These are phyloP conservation scores for Ramphastos sulfuratus DNA, from an alignment of 2,113 vertebrate genomes.

Conservation along the genomic window DNA sequence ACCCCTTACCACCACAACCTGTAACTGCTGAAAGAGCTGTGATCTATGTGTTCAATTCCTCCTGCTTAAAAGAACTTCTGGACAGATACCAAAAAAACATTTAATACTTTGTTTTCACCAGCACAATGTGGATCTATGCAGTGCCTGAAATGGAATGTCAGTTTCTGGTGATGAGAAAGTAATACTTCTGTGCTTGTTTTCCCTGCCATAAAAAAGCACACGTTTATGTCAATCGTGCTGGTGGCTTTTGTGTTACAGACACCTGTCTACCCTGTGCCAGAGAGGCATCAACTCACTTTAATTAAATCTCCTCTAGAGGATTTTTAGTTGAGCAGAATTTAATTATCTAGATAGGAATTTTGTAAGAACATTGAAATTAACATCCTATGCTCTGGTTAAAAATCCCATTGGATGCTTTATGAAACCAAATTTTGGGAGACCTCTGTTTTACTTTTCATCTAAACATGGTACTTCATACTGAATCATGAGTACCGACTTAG, in stretches of 20 bases:
- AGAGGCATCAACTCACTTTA: conserved; percentile 35
- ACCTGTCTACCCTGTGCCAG: conserved; percentile 24
- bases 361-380: conserved; percentile 20
- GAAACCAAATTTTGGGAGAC: conserved; percentile 19
- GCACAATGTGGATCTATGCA: not conserved
- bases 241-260: conserved; percentile 38
- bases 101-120: not conserved
- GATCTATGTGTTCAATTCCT: not conserved
- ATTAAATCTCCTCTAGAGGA: conserved; percentile 51
- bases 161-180: not conserved
- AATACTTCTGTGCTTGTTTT: not conserved
- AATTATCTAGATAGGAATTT: conserved; percentile 51
- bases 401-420: conserved; percentile 4
- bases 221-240: not conserved
- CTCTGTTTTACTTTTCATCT: conserved; percentile 3
- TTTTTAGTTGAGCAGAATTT: conserved; percentile 20
- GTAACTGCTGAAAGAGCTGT: not conserved
- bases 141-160: not conserved
- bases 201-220: not conserved
- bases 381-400: conserved; percentile 15
- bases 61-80: not conserved
- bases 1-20: too few relatives aligned
- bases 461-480: not conserved
- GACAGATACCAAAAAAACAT: accelerated
- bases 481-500: not conserved